Evolutionary conservation across 2,888 invertebrate genomes (phyloP), one percentile per base, ranked within the genome.

Genomic region (Elysia crispata): DNA sequence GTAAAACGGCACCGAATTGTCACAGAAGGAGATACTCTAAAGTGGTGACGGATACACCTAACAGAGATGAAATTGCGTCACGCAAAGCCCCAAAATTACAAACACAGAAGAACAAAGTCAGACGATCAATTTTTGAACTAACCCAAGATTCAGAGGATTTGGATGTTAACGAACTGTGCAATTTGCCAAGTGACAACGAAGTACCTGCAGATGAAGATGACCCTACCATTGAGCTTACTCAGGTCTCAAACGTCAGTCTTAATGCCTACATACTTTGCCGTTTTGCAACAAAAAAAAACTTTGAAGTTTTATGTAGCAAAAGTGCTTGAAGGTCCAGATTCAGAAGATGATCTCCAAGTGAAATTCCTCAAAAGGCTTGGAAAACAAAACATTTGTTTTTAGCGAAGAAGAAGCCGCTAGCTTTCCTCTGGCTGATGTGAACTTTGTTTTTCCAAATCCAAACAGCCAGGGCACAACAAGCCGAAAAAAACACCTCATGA

Each of bases 311-410:
- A 66, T 13, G 25, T 66, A 18, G 67, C 25, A 28, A 30, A 23
- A 66, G 67, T 66, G 28, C 1, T 66, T 3, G 23, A 23, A 28
- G 67, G 67, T 28, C 60, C 23, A 28, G 67, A 66, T 28, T 11
- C 20, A 66, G 67, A 66, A 28, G 25, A 66, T 66, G 67, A 66
- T 28, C 23, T 66, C 30, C 25, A 66, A 66, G 67, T 66, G 5
- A 23, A 28, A 28, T 66, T 66, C 30, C 30, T 66, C 23, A 66
- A 66, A 13, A 23, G 30, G 25, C 18, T 23, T 66, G 41, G 41
- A 11, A 41, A 41, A 41, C 41, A 41, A 41, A 41, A 41, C 41
- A 41, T 41, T 41, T 41, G 41, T 41, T 41, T 41, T 41, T 41
- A 41, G 41, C 11, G 11, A 41, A 6, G 41, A 41, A 11, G 41